Base-by-base conservation (phyloP, 2,113 vertebrate species). In the Atherinomorus stipes region DNA sequence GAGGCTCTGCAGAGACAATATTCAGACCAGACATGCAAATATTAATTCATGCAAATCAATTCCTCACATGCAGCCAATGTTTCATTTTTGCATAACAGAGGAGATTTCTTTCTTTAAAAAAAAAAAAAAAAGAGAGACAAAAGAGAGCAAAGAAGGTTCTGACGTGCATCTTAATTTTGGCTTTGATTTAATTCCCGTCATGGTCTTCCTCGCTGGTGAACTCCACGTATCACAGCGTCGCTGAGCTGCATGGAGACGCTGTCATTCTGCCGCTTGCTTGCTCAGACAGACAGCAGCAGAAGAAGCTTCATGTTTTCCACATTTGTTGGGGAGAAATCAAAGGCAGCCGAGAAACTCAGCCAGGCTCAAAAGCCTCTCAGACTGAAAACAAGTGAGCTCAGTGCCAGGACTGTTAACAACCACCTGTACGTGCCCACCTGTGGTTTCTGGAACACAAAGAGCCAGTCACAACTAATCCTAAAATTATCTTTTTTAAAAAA, bases 351-450 rank as follows among this genome's bases (percentile, higher is more conserved):
- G 69, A 59, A 83, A 83, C 63, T 81, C 74, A 1, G 50, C 28
- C 8, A 85, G 59, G 51, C 75, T 76, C 74, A 74, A 74, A 78
- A 63, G 68, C 73, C 54, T 47, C 73, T 52, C 75, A 44, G 31
- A 28, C 38, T 73, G 74, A 81, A 85, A 81, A 84, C 64, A 80
- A 78, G 57, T 4, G 44, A 16, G 45, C 37, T 65, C 21, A 37
- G 31, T 56, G 72, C 83, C 74, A 81, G 79, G 53, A 37, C 69
- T 73, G 82, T 73, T 83, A 70, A 80, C 75, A 84, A 73, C 78
- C 86, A 88, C 86, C 86, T 85, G 84, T 77, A 64, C 40, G 74
- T 64, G 71, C 71, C 78, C 80, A 77, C 71, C 79, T 85, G 87
- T 76, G 61, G 71, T 74, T 70, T 71, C 34, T 34, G 44, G 18